A percentile compares a stretch with the other conserved stretches of the same genome.
These are phyloP conservation scores for Leptopilina boulardi DNA, from an alignment of 1,140 invertebrate genomes.

Conservation along the genomic window DNA sequence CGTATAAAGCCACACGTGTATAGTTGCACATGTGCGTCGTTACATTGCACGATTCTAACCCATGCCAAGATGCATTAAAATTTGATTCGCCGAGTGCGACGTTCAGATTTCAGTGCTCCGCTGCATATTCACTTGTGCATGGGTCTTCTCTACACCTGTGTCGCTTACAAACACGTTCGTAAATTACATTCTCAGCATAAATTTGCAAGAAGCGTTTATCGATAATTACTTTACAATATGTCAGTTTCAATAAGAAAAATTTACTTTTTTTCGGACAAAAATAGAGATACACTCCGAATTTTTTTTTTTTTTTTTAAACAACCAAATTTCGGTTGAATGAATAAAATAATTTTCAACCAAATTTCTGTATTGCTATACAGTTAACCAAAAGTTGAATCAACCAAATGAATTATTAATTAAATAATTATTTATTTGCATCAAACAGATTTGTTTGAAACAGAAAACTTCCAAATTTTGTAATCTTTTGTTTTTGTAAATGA, in stretches of 20 bases:
- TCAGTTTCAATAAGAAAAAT: neutral
- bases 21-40: neutral
- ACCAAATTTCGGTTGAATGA: too few species aligned
- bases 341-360: too few species aligned
- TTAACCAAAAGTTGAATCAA: too few species aligned
- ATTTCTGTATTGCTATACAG: too few species aligned
- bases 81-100: constrained; percentile 23
- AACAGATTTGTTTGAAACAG: too few species aligned
- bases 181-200: constrained; percentile 11
- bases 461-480: too few species aligned
- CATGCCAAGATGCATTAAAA: constrained; percentile 28
- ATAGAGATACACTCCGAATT: too few species aligned
- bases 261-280: too few species aligned
- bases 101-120: constrained; percentile 23
- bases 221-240: constrained; percentile 24
- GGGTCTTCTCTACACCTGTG: constrained; percentile 24
- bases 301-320: too few species aligned
- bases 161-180: constrained; percentile 3
- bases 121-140: neutral
- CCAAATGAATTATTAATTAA: too few species aligned
- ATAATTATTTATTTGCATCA: too few species aligned
- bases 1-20: constrained; percentile 15
- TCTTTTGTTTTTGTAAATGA: too few species aligned
- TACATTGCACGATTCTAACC: constrained; percentile 28
- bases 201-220: constrained; percentile 20